A percentile compares a stretch with the other conserved stretches of the same genome.
Evolutionary conservation across 2,113 vertebrate species (phyloP).

Genomic region (Caloenas nicobarica): DNA sequence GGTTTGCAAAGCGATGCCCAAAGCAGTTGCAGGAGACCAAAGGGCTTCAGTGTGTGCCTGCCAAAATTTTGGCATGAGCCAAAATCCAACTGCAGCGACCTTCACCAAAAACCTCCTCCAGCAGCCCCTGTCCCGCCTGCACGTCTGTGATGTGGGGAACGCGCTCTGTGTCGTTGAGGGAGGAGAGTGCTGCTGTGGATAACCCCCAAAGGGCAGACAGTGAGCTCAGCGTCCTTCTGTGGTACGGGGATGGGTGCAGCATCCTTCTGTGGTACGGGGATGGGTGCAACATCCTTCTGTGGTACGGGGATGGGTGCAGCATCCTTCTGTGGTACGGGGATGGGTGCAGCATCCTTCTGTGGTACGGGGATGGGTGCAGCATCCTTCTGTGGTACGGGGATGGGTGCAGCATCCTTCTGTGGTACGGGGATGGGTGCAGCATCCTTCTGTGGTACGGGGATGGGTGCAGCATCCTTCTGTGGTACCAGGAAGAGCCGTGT

Average conservation of each 20-base stretch:
- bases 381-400: no score
- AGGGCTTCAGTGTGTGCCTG: fast-evolving
- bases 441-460: no score
- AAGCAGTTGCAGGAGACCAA: neutral
- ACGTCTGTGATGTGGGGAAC: fast-evolving
- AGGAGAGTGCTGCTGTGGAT: fast-evolving
- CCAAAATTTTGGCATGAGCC: fast-evolving
- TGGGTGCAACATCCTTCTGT: neutral
- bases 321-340: fast-evolving
- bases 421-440: no score
- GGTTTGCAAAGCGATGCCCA: neutral
- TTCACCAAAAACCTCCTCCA: neutral
- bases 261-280: fast-evolving
- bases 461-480: neutral
- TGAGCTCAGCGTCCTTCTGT: fast-evolving
- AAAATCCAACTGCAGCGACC: fast-evolving
- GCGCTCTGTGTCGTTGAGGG: fast-evolving
- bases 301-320: fast-evolving
- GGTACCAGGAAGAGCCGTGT: neutral
- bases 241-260: fast-evolving
- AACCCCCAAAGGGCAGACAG: fast-evolving
- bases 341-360: neutral
- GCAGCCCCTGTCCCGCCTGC: fast-evolving
- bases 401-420: no score
- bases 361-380: no score